Percentiles rank a stretch among this genome's conserved stretches.
Conservation (phyloP, 2,888 invertebrate species). For the Hetaerina titia region DNA sequence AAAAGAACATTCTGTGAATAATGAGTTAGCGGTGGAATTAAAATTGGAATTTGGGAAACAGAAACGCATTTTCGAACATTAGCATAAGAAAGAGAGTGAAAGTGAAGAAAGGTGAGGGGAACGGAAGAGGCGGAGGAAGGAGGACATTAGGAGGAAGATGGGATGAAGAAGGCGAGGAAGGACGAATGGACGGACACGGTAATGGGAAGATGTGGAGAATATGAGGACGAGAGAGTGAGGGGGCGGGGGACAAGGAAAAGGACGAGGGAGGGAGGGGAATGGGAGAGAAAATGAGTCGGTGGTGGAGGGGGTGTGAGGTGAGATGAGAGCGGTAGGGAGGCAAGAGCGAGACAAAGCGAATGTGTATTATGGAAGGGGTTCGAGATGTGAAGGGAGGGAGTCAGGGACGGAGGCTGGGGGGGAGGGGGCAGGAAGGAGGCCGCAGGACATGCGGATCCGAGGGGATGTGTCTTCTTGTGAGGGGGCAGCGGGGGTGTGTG, state of each 20-base stretch:
- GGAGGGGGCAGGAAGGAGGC: conserved; percentile 18
- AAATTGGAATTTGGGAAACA: too few species aligned
- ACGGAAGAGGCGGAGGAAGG: not conserved
- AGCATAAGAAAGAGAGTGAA: not conserved
- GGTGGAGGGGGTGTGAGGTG: not conserved
- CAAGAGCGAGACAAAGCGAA: not conserved
- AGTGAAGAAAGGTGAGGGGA: not conserved
- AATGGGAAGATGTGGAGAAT: not conserved
- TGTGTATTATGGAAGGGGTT: not conserved
- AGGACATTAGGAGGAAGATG: not conserved
- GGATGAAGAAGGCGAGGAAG: not conserved
- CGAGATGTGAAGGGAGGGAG: not conserved
- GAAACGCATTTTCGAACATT: not conserved
- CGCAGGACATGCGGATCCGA: conserved; percentile 53
- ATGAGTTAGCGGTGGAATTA: too few species aligned
- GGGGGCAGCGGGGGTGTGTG: not conserved
- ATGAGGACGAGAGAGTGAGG: not conserved
- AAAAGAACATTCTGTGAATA: too few species aligned
- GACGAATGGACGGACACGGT: not conserved
- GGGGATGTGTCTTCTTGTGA: conserved; percentile 4
- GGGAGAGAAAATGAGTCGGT: too few species aligned
- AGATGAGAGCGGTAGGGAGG: not conserved
- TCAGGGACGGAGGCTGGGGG: not conserved
- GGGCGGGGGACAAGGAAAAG: not conserved
- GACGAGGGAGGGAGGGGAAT: not conserved